phyloP scores from a whole-genome alignment of 2,888 invertebrate species.

The Cerastis leucographa region DNA sequence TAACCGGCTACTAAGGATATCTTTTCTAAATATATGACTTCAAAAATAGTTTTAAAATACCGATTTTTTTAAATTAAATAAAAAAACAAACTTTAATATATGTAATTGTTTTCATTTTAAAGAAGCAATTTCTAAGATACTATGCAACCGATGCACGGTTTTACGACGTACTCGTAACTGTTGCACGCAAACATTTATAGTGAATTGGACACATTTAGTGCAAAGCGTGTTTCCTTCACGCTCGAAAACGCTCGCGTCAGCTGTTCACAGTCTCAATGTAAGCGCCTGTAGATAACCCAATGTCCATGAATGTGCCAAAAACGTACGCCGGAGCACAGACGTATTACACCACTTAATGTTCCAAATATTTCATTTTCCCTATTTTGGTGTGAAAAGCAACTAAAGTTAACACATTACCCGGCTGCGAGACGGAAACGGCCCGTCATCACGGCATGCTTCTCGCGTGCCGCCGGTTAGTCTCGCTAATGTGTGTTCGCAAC shows the following conservation, averaged over 20 bases:
- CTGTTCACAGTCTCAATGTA: slow-evolving; percentile 41
- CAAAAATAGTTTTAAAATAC: background rate
- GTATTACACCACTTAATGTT: slow-evolving; percentile 59
- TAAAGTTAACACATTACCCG: slow-evolving; percentile 68
- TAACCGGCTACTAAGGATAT: background rate
- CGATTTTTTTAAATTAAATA: background rate
- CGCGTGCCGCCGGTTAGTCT: slow-evolving; percentile 83
- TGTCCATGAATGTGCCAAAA: slow-evolving; percentile 23
- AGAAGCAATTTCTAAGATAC: background rate
- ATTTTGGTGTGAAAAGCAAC: slow-evolving; percentile 65
- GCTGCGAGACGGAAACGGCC: slow-evolving; percentile 63
- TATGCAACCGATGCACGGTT: slow-evolving; percentile 24
- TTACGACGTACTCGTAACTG: slow-evolving; percentile 32
- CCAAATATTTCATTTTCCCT: slow-evolving; percentile 67
- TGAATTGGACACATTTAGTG: slow-evolving; percentile 40
- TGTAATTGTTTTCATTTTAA: background rate
- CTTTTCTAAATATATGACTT: background rate
- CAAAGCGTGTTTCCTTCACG: slow-evolving; percentile 31
- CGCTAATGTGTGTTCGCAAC: slow-evolving; percentile 84
- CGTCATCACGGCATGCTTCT: slow-evolving; percentile 78
- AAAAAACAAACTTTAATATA: background rate
- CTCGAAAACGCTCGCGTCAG: slow-evolving; percentile 42
- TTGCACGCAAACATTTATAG: slow-evolving; percentile 45
- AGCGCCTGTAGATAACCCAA: slow-evolving; percentile 16
- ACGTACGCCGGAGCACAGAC: slow-evolving; percentile 13